Base-by-base conservation (phyloP, 2,113 vertebrate species). In the Erythrolamprus reginae region DNA sequence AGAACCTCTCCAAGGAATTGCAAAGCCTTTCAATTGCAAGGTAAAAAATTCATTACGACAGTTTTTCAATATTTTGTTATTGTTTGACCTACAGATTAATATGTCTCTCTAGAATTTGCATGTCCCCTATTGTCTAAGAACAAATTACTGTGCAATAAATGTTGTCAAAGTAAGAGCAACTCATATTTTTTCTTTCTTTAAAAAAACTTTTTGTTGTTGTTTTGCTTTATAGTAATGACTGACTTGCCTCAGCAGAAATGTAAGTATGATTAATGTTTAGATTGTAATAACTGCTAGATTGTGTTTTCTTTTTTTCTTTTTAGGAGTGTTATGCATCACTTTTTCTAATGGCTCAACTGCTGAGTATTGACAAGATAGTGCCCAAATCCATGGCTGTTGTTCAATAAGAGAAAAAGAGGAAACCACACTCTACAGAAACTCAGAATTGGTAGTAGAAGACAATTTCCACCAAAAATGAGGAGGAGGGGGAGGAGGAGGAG, bases 31-130 rank as follows among this genome's bases (percentile, higher is more conserved):
- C 88, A 0, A 8, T 91, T 93, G 95, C 92, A 92, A 88, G 82
- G 93, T 91, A 93, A 96, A 96, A 93, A 97, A 97, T 94, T 96
- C 95, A 97, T 95, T 96, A 97, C 92, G 91, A 96, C 95, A 94
- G 92, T 94, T 96, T 96, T 94, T 94, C 93, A 96, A 96, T 95
- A 95, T 95, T 96, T 96, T 96, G 95, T 96, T 96, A 95, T 97
- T 97, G 95, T 95, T 95, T 97, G 95, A 97, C 94, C 95, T 94
- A 96, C 94, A 93, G 96, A 96, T 97, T 96, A 96, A 96, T 97
- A 95, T 82, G 92, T 91, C 96, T 96, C 94, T 94, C 88, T 94
- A 96, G 97, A 96, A 96, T 97, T 97, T 95, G 93, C 94, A 96
- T 95, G 91, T 92, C 61, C 93, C 90, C 93, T 94, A 88, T 92